A percentile compares a stretch with the other conserved stretches of the same genome.
These are phyloP conservation scores for Poecilia wingei DNA, from an alignment of 2,797 vertebrate genomes.

Conservation along the genomic window DNA sequence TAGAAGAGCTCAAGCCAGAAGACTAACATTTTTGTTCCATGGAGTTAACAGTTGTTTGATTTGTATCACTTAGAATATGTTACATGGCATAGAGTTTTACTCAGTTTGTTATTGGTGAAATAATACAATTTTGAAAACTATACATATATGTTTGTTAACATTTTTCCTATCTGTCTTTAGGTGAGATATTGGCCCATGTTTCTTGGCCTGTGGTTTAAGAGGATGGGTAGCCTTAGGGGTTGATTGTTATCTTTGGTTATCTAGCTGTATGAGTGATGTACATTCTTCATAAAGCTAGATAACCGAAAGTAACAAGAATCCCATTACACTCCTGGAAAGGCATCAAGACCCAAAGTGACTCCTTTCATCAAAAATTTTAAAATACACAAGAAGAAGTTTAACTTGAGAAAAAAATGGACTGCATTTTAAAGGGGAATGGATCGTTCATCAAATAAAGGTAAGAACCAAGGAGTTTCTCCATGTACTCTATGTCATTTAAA, in stretches of 20 bases:
- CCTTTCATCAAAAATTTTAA: slow-evolving; percentile 19
- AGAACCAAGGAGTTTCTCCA: slow-evolving; percentile 9
- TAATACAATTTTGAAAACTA: background rate
- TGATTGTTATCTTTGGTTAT: slow-evolving; percentile 97
- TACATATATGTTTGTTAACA: slow-evolving; percentile 40
- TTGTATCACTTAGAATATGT: slow-evolving; percentile 4
- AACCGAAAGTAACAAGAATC: slow-evolving; percentile 92
- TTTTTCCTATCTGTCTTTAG: slow-evolving; percentile 68
- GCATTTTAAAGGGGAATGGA: slow-evolving; percentile 27
- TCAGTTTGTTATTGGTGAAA: slow-evolving; percentile 16
- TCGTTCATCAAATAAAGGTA: slow-evolving; percentile 50
- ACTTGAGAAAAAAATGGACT: slow-evolving; percentile 33
- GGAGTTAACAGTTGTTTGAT: background rate
- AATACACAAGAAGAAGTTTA: slow-evolving; percentile 21
- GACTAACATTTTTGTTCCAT: slow-evolving; percentile 24
- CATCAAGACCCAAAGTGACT: slow-evolving; percentile 69
- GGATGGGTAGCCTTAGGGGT: slow-evolving; percentile 84
- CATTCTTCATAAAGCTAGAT: slow-evolving; percentile 94
- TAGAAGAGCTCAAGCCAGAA: slow-evolving; percentile 31
- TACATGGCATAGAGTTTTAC: background rate
- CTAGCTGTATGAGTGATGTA: slow-evolving; percentile 97
- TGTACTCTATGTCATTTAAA: background rate
- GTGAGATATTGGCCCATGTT: slow-evolving; percentile 57
- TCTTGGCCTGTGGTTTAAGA: slow-evolving; percentile 55
- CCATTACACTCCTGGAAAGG: slow-evolving; percentile 84